Evolutionary conservation across 1,140 invertebrate genomes (phyloP).

Genomic region (Trichonephila clavipes): DNA sequence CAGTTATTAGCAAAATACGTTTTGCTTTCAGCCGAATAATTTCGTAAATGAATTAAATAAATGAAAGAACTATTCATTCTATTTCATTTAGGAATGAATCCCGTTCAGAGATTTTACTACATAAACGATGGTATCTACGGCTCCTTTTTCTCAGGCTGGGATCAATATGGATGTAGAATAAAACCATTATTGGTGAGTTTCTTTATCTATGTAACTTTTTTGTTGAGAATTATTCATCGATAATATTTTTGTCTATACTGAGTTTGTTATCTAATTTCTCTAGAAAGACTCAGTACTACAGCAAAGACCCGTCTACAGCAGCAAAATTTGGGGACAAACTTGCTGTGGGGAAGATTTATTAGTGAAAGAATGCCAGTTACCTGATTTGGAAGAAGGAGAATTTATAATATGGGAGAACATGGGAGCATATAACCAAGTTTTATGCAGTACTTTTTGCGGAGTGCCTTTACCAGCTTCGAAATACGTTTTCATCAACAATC

Average conservation of each 20-base stretch:
- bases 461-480: conserved; percentile 19
- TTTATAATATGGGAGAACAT: conserved; percentile 82
- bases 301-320: conserved; percentile 73
- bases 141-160: conserved; percentile 97
- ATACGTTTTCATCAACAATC: conserved; percentile 19
- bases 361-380: conserved; percentile 80
- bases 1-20: too few relatives aligned
- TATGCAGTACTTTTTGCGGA: conserved; percentile 35
- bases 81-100: background rate
- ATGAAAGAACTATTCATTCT: too few relatives aligned
- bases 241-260: too few relatives aligned
- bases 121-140: conserved; percentile 99
- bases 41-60: too few relatives aligned
- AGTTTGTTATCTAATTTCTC: background rate
- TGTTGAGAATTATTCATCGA: too few relatives aligned
- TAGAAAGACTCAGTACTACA: background rate
- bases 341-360: conserved; percentile 82
- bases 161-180: conserved; percentile 91
- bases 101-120: conserved; percentile 85
- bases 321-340: conserved; percentile 83
- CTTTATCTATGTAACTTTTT: too few relatives aligned
- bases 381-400: conserved; percentile 81
- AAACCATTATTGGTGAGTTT: conserved; percentile 85
- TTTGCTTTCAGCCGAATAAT: too few relatives aligned
- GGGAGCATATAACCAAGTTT: conserved; percentile 82